Evolutionary conservation across 1,140 invertebrate species (phyloP).

Genomic region (Drosophila ohnishii): DNA sequence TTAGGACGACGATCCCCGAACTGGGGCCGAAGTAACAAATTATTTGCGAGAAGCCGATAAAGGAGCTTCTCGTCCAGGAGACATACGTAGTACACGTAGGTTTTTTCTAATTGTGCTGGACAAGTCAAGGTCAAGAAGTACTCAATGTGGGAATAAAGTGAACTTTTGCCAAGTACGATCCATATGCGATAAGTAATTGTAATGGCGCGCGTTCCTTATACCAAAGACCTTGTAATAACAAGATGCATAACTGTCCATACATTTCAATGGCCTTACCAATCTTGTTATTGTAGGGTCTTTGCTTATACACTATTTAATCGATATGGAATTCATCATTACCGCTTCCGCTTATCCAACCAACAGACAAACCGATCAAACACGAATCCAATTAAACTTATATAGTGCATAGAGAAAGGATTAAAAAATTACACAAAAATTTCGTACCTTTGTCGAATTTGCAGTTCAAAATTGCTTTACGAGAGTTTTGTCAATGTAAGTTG

Average conservation of each 20-base stretch:
- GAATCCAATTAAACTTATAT: constrained; percentile 24
- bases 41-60: constrained; percentile 16
- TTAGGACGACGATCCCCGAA: constrained; percentile 24
- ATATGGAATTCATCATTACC: constrained; percentile 26
- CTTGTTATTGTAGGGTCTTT: constrained; percentile 2
- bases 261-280: neutral
- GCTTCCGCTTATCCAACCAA: constrained; percentile 50
- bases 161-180: constrained; percentile 36
- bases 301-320: constrained; percentile 49
- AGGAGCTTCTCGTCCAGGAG: constrained; percentile 7
- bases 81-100: constrained; percentile 16
- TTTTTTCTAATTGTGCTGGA: constrained; percentile 41
- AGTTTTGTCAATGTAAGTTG: constrained; percentile 52
- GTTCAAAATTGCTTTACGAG: constrained; percentile 80
- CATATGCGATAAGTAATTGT: constrained; percentile 32
- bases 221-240: constrained; percentile 4
- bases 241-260: neutral
- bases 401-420: constrained; percentile 43
- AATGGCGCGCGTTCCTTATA: constrained; percentile 67
- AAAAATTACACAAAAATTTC: constrained; percentile 62
- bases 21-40: constrained; percentile 38
- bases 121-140: constrained; percentile 10
- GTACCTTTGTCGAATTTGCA: constrained; percentile 82
- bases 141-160: constrained; percentile 42
- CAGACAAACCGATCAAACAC: constrained; percentile 13